Evolutionary conservation across 2,797 vertebrate genomes (phyloP), one percentile per base, ranked within the genome.

Genomic region (Eurystomus glaucurus): DNA sequence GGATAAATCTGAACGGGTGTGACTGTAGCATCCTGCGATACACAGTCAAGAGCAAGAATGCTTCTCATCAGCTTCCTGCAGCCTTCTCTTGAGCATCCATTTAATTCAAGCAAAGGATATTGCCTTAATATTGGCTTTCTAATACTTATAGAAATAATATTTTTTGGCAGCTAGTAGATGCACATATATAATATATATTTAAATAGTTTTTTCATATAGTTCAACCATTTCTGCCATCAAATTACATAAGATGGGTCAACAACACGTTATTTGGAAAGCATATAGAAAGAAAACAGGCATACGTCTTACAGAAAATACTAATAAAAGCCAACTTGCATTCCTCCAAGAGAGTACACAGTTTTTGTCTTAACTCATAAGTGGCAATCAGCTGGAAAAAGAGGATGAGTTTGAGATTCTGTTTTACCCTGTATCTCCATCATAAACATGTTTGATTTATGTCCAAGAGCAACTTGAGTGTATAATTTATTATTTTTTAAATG

Each of bases 291-390:
- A 88, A 82, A 54, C 4, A 68, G 10, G 6, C 8, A 13, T 35
- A 61, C 8, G 55, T 65, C n/a, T 75, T 43, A 45, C 1, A 55
- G 60, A 77, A 94, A 93, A 48, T 33, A 43, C 5, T 28, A 17
- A 17, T 28, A 51, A 62, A 75, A 33, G 11, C 2, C 28, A 58
- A 13, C 41, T 72, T 69, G 8, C 17, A 45, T 52, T 66, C 8
- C 18, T 71, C 11, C 62, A 88, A 80, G 28, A 20, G 5, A 74
- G 4, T 29, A 39, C 13, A 52, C 4, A 29, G 7, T 11, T 85
- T 72, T 78, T 22, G 9, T 51, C 45, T 75, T 64, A 72, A 41
- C 69, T 72, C 1, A 0, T 33, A 35, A 71, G 12, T 0, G 0
- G 9, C 21, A 74, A 57, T 79, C 39, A 88, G 28, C 18, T 77